Evolutionary conservation across 2,113 vertebrate genomes (phyloP), one percentile per base, ranked within the genome.

Genomic region (Benitochromis conjunctus): DNA sequence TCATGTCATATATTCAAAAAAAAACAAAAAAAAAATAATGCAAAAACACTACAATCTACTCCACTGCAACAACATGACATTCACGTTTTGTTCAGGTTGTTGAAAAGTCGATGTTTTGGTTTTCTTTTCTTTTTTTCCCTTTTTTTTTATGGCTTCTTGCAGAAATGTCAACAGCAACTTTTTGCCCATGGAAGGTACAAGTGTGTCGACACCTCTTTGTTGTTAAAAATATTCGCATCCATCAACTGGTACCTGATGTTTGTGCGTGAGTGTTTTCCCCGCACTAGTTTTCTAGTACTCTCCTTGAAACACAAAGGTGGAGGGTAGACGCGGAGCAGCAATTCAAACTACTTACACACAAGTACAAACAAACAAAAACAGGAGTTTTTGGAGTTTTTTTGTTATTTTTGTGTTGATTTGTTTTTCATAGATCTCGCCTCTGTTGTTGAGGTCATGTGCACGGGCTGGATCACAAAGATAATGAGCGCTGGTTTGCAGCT

Each of bases 81-180:
- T 87, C 58, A 62, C 14, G 57, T 74, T 85, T 79, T 38, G 24
- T 26, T 7, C 36, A 16, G 41, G 41, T 12, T 89, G 78, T 84
- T 89, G 62, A 89, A 79, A 82, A 71, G 58, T 51, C 71, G 29
- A 88, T 66, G 13, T 2, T 51, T n/a, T n/a, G 24, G 81, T 82
- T 81, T 83, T 29, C 3, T 4, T 29, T 29, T 29, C 4, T 29
- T 29, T 64, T 80, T 2, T n/a, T n/a, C n/a, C n/a, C n/a, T n/a
- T 24, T 46, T 43, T 41, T 83, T 81, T 83, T 81, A 90, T 83
- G 26, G 34, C 74, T 87, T 84, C 79, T 93, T 80, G 78, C 82
- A 38, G 69, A 90, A 91, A 93, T 94, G 91, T 93, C 93, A 93
- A 95, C 14, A 87, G 83, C 84, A 88, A 86, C 88, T 83, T 83